Conservation (phyloP, 2,888 invertebrate species). For the Ceraclea dissimilis region DNA sequence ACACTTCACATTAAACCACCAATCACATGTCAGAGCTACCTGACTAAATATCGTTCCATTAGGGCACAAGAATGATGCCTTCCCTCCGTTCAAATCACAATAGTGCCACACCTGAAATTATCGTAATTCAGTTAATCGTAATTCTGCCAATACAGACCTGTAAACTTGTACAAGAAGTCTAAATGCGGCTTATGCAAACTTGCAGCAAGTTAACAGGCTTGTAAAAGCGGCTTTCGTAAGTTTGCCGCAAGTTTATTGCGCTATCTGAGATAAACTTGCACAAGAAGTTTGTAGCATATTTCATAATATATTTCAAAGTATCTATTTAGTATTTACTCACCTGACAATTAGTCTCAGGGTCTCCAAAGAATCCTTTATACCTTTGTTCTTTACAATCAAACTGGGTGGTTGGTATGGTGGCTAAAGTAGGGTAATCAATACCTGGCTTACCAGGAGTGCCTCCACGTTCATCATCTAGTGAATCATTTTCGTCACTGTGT, state of each 20-base stretch:
- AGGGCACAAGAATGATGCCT: conserved; percentile 82
- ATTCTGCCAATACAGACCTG: too few species aligned
- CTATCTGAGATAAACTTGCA: too few species aligned
- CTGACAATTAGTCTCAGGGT: conserved; percentile 81
- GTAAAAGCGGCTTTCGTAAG: too few species aligned
- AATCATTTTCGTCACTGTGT: conserved; percentile 13
- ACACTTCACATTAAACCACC: conserved; percentile 91
- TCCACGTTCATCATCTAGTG: conserved; percentile 32
- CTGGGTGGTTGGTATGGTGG: conserved; percentile 65
- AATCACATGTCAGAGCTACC: conserved; percentile 81
- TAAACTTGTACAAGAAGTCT: too few species aligned
- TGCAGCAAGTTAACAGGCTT: too few species aligned
- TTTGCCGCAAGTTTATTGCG: too few species aligned
- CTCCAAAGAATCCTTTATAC: conserved; percentile 86
- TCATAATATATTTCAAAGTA: too few species aligned
- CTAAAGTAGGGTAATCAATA: conserved; percentile 72
- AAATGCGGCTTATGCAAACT: too few species aligned
- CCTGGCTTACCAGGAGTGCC: conserved; percentile 62
- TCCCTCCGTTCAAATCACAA: conserved; percentile 83
- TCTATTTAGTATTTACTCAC: conserved; percentile 40
- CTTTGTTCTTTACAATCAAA: conserved; percentile 79
- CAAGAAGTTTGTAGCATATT: too few species aligned
- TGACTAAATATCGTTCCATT: conserved; percentile 89
- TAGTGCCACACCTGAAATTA: conserved; percentile 77
- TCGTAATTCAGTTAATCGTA: too few species aligned